Base-by-base conservation (phyloP, 2,888 invertebrate genomes). In the Halocaridina rubra region DNA sequence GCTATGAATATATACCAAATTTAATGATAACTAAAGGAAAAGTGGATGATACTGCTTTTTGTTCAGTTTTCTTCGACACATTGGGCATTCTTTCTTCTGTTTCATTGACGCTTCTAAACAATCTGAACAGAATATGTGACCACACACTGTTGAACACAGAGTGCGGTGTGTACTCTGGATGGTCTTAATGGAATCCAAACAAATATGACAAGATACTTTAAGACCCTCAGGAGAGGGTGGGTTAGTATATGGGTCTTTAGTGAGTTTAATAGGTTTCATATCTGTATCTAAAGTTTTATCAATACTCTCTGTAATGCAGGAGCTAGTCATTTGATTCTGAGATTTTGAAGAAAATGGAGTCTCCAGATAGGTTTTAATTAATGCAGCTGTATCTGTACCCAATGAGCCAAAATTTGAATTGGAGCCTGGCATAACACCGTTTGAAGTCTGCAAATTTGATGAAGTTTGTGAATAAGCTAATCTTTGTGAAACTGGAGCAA, bases 11-110 rank as follows among this genome's bases (percentile, higher is more conserved):
- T n/a, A n/a, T n/a, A n/a, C n/a, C n/a, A n/a, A n/a, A n/a, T n/a
- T n/a, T n/a, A n/a, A n/a, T n/a, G n/a, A n/a, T n/a, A n/a, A 53
- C 53, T 53, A 69, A 19, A 69, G 19, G n/a, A 69, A 69, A 3
- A 69, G 69, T 29, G 69, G 32, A 27, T 69, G 69, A 29, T 69
- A 69, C 30, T 69, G 69, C 30, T 69, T 69, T 32, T 69, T 69
- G 4, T 19, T 29, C n/a, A 69, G 32, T 32, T 27, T 69, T 29
- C 19, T 69, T 32, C 69, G 27, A 69, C 69, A 69, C 69, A 69
- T 32, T 0, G 69, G 69, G 29, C 69, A 69, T 30, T 69, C 30
- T 69, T 69, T 69, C 69, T 69, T 69, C 19, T 69, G 24, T 30
- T 32, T 69, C 19, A 69, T 19, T 29, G 32, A 27, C 29, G 24